These are phyloP conservation scores for Psittacula echo DNA, from an alignment of 2,797 vertebrate species.

Conservation along the genomic window DNA sequence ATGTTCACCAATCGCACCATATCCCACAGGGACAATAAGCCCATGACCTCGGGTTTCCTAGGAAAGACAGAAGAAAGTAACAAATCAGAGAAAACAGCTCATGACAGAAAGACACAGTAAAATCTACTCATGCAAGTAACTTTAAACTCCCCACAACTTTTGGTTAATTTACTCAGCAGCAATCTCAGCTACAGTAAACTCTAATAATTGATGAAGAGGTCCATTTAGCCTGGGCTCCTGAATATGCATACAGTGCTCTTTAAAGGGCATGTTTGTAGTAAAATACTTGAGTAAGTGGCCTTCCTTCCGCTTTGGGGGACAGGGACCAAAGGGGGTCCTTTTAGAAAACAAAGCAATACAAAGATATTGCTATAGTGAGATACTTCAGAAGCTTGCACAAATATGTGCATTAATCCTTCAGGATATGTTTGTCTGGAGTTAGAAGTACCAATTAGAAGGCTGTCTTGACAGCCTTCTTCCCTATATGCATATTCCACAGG, in stretches of 20 bases:
- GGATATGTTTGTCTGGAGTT: not conserved
- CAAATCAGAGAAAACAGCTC: not conserved
- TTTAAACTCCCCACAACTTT: not conserved
- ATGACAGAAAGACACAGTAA: not conserved
- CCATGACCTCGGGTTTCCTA: conserved; percentile 80
- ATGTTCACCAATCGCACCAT: conserved; percentile 90
- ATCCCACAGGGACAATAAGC: conserved; percentile 88
- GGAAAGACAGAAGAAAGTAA: not conserved
- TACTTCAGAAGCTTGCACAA: not conserved
- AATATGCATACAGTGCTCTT: not conserved
- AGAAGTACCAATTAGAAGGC: not conserved
- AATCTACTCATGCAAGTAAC: not conserved
- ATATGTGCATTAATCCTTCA: not conserved
- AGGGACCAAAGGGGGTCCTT: not conserved
- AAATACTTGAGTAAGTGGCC: not conserved
- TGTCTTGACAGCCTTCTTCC: not conserved
- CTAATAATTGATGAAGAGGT: not conserved
- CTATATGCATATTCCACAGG: fast-evolving
- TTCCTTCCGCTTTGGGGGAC: not conserved
- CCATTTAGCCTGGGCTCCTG: not conserved
- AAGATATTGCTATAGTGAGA: not conserved
- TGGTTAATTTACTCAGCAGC: not conserved
- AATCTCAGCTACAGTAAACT: not conserved
- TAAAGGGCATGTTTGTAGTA: not conserved
- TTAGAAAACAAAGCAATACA: not conserved